Conservation (phyloP, 2,888 invertebrate genomes). For the Megalurothrips usitatus region DNA sequence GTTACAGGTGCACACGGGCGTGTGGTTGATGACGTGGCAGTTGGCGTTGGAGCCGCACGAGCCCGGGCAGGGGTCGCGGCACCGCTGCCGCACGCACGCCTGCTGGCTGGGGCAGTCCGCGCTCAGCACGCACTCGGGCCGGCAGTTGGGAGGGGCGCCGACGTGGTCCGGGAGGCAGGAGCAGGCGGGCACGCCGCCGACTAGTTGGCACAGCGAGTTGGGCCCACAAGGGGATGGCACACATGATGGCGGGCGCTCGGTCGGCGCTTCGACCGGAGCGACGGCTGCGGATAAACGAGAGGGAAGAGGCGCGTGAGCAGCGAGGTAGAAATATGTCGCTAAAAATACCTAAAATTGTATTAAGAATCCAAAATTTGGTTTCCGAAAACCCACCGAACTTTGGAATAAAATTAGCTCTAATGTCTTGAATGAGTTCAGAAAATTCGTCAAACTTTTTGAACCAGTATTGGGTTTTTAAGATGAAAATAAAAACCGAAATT, state of each 20-base stretch:
- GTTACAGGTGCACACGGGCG: constrained; percentile 53
- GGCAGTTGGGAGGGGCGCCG: constrained; percentile 49
- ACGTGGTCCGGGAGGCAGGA: constrained; percentile 47
- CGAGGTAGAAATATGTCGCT: neutral
- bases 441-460: neutral
- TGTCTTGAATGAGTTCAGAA: neutral
- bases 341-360: neutral
- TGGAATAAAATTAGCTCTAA: too few relatives aligned
- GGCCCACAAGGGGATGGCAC: constrained; percentile 59
- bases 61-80: constrained; percentile 50
- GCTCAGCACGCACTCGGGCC: constrained; percentile 50
- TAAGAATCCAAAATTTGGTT: too few relatives aligned
- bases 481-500: too few relatives aligned
- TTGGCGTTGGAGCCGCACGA: constrained; percentile 51
- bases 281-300: constrained; percentile 31
- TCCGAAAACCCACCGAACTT: too few relatives aligned
- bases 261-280: constrained; percentile 33
- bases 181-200: constrained; percentile 47
- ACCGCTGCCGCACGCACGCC: constrained; percentile 50
- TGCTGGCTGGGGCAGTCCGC: constrained; percentile 49
- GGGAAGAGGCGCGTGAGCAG: neutral
- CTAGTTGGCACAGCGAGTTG: constrained; percentile 47
- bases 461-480: too few relatives aligned
- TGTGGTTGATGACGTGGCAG: constrained; percentile 48
- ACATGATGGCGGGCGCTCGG: constrained; percentile 50